phyloP scores from a whole-genome alignment of 2,113 vertebrate species.

The Syrmaticus mikado region DNA sequence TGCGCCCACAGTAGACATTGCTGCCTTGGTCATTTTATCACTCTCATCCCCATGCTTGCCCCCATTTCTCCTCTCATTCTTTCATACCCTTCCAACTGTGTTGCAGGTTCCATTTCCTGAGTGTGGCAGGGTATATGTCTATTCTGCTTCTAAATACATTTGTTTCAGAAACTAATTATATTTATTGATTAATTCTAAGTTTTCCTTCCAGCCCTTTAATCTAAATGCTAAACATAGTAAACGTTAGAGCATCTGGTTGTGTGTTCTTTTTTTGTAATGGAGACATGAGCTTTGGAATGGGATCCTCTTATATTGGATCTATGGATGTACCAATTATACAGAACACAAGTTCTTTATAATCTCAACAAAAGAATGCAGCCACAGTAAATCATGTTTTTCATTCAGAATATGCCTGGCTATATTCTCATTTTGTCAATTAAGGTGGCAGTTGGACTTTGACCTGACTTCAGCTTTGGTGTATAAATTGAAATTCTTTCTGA shows the following conservation, averaged over 20 bases:
- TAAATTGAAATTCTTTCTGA: background rate
- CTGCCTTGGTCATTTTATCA: background rate
- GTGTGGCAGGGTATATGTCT: background rate
- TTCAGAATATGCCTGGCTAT: background rate
- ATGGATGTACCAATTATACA: background rate
- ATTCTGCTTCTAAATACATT: background rate
- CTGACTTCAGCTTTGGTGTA: background rate
- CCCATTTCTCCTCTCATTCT: background rate
- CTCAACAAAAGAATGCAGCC: background rate
- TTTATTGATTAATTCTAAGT: background rate
- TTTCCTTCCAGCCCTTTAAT: background rate
- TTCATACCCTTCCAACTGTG: background rate
- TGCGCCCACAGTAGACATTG: background rate
- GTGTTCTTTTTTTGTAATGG: background rate
- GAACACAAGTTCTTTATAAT: background rate
- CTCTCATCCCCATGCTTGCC: accelerated
- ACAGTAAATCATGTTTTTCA: background rate
- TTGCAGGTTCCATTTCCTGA: background rate
- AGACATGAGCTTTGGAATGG: background rate
- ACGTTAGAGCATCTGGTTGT: background rate
- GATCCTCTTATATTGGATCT: background rate
- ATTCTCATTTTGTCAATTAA: background rate
- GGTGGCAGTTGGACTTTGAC: background rate
- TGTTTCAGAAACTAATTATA: background rate
- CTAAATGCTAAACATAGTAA: background rate